Evolutionary conservation across 1,140 invertebrate species (phyloP).

Genomic region (Meteorus sp.): DNA sequence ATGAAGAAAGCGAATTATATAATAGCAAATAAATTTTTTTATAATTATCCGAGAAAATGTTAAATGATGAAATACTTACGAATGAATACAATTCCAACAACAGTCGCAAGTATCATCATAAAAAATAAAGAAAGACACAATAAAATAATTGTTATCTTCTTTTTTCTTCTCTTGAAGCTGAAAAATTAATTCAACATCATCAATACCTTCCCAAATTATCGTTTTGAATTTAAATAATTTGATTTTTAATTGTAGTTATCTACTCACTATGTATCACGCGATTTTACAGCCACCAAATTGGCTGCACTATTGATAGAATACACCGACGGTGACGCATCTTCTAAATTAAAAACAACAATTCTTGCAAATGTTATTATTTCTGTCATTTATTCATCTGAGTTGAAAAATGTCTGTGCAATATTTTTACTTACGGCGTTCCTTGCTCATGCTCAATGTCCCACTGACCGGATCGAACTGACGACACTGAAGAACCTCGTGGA

Average conservation of each 20-base stretch:
- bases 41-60: background rate
- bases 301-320: slow-evolving; percentile 44
- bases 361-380: too few species aligned
- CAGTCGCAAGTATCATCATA: slow-evolving; percentile 21
- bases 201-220: background rate
- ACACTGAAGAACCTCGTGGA: slow-evolving; percentile 52
- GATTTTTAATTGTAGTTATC: slow-evolving; percentile 19
- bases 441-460: slow-evolving; percentile 56
- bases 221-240: background rate
- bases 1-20: background rate
- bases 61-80: slow-evolving; percentile 37
- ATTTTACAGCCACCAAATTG: slow-evolving; percentile 48
- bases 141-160: slow-evolving; percentile 23
- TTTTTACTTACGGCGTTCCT: slow-evolving; percentile 43
- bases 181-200: slow-evolving; percentile 22
- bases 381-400: too few species aligned
- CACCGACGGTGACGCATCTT: slow-evolving; percentile 38
- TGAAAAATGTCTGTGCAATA: background rate
- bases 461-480: slow-evolving; percentile 55
- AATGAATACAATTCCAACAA: slow-evolving; percentile 37
- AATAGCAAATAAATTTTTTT: background rate
- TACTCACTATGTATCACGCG: slow-evolving; percentile 46
- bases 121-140: slow-evolving; percentile 28
- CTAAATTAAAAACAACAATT: slow-evolving; percentile 29
- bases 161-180: slow-evolving; percentile 38